Evolutionary conservation across 2,797 vertebrate species (phyloP).

Genomic region (Platalea minor): DNA sequence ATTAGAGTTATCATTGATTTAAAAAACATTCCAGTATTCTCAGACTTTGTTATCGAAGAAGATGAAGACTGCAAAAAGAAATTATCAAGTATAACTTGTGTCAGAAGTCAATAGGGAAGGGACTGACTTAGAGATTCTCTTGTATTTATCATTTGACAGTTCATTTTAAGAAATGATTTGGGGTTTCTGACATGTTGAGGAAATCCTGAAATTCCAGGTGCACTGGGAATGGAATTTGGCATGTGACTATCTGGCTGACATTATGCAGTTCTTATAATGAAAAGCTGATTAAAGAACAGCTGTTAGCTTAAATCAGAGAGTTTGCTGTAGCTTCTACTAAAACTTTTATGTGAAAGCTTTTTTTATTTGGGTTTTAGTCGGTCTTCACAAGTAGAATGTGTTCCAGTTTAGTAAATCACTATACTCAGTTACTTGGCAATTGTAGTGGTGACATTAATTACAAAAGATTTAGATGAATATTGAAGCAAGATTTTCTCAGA

Average conservation of each 20-base stretch:
- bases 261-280: background rate
- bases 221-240: conserved; percentile 32
- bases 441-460: background rate
- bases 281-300: conserved; percentile 55
- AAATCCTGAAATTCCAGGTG: conserved; percentile 47
- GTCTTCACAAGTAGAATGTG: conserved; percentile 20
- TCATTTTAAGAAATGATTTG: background rate
- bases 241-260: background rate
- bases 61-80: background rate
- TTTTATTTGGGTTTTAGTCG: background rate
- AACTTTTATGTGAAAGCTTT: background rate
- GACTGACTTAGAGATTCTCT: background rate
- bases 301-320: conserved; percentile 63
- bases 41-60: background rate
- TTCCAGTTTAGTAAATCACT: background rate
- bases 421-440: background rate
- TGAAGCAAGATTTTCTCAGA: background rate
- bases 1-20: background rate
- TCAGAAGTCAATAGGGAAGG: background rate
- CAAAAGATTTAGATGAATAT: background rate
- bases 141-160: background rate
- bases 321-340: background rate
- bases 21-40: background rate
- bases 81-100: background rate
- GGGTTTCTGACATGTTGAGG: background rate